phyloP scores from a whole-genome alignment of 2,888 invertebrate genomes.

The Tetanocera ferruginea region DNA sequence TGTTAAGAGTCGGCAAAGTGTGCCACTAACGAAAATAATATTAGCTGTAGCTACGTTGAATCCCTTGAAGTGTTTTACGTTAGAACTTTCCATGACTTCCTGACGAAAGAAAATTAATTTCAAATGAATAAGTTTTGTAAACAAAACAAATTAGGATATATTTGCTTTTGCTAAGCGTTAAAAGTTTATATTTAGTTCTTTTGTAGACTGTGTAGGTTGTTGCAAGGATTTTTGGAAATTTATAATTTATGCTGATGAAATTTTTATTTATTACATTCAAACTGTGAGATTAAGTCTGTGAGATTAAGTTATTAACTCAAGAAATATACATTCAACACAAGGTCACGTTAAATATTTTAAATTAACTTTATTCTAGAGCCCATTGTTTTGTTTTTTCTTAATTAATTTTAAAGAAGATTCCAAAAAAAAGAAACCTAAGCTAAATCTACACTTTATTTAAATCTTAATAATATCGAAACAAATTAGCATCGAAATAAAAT shows the following conservation, averaged over 20 bases:
- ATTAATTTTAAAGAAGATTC: too few species aligned
- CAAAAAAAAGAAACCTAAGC: too few species aligned
- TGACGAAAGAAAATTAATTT: slow-evolving; percentile 20
- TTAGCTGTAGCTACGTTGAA: neutral
- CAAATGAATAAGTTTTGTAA: slow-evolving; percentile 1
- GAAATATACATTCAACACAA: too few species aligned
- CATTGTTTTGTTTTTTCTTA: too few species aligned
- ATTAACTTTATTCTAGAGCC: too few species aligned
- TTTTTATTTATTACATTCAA: neutral
- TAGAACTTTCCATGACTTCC: neutral
- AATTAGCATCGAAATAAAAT: too few species aligned
- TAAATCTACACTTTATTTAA: too few species aligned
- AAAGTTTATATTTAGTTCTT: neutral
- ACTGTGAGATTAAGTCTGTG: neutral
- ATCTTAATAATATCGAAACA: too few species aligned
- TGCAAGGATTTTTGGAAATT: neutral
- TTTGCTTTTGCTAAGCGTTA: neutral
- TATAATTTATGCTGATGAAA: neutral
- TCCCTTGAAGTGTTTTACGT: neutral
- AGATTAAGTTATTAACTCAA: too few species aligned
- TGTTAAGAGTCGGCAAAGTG: too few species aligned
- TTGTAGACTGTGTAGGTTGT: neutral
- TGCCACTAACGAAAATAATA: neutral
- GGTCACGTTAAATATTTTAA: too few species aligned
- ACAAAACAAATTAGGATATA: neutral